These are phyloP conservation scores for Lycocerus yunnanus DNA, from an alignment of 2,888 invertebrate species.

Conservation along the genomic window DNA sequence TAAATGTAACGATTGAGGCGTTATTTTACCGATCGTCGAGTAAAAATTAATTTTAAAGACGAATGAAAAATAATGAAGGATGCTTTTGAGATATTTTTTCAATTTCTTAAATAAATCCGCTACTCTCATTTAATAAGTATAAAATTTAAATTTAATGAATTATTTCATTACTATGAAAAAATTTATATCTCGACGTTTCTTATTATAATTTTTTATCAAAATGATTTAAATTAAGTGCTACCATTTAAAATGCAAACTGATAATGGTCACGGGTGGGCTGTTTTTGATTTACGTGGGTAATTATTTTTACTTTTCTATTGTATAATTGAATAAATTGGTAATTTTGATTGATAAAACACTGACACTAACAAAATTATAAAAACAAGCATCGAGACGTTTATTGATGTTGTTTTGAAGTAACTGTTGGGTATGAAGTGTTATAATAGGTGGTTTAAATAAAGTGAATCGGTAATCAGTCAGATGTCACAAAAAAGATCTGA, in stretches of 20 bases:
- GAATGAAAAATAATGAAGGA: background rate
- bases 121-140: too few species aligned
- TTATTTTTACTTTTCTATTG: constrained; percentile 2
- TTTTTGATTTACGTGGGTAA: constrained; percentile 16
- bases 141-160: background rate
- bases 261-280: constrained; percentile 10
- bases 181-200: constrained; percentile 1
- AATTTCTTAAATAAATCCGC: background rate
- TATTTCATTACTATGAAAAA: constrained; percentile 1
- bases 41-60: background rate
- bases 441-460: constrained; percentile 3
- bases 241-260: constrained; percentile 16
- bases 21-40: background rate
- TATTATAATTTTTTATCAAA: constrained; percentile 14
- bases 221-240: constrained; percentile 15
- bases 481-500: constrained; percentile 34
- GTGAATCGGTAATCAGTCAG: constrained; percentile 32
- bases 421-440: background rate
- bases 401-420: constrained; percentile 1
- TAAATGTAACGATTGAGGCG: background rate
- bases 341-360: background rate
- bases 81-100: background rate
- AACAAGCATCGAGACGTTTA: background rate
- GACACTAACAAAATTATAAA: constrained; percentile 2
- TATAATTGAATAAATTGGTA: constrained; percentile 1